These are phyloP conservation scores for Neodontobutis hainanensis DNA, from an alignment of 2,113 vertebrate genomes.

Conservation along the genomic window DNA sequence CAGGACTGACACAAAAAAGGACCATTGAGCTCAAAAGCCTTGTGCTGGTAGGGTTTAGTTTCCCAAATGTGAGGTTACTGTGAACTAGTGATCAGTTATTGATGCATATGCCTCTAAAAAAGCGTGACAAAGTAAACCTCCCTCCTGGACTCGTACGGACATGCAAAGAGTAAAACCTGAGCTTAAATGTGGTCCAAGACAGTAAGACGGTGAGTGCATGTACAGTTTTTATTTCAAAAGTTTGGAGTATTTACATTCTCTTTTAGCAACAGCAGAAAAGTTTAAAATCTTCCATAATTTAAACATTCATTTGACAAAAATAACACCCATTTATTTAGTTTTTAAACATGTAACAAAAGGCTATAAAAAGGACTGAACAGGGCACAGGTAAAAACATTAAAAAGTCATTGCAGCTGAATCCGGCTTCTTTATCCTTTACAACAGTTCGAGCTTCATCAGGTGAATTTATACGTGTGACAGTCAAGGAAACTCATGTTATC, in stretches of 20 bases:
- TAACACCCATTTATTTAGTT: conserved; percentile 71
- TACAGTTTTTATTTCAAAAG: conserved; percentile 74
- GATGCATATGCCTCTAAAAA: too few relatives aligned
- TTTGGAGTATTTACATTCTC: conserved; percentile 58
- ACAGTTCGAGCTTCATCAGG: conserved; percentile 76
- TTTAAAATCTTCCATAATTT: conserved; percentile 71
- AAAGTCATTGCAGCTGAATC: conserved; percentile 43
- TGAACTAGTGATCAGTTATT: too few relatives aligned
- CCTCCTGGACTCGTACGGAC: too few relatives aligned
- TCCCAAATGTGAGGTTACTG: too few relatives aligned
- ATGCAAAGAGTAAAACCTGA: too few relatives aligned
- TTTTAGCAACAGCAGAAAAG: conserved; percentile 52
- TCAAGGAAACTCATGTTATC: conserved; percentile 78
- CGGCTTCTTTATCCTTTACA: neutral
- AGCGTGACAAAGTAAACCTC: too few relatives aligned
- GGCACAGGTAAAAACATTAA: conserved; percentile 62
- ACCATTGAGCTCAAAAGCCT: too few relatives aligned
- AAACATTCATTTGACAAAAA: conserved; percentile 77
- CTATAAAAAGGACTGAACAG: conserved; percentile 66
- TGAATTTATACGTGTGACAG: conserved; percentile 91
- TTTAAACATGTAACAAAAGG: conserved; percentile 69
- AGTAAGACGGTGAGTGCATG: conserved; percentile 31
- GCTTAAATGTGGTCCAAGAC: neutral
- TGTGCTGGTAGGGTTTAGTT: too few relatives aligned
- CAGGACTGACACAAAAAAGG: too few relatives aligned